Conservation (phyloP, 2,797 vertebrate genomes). For the Geotria australis region DNA sequence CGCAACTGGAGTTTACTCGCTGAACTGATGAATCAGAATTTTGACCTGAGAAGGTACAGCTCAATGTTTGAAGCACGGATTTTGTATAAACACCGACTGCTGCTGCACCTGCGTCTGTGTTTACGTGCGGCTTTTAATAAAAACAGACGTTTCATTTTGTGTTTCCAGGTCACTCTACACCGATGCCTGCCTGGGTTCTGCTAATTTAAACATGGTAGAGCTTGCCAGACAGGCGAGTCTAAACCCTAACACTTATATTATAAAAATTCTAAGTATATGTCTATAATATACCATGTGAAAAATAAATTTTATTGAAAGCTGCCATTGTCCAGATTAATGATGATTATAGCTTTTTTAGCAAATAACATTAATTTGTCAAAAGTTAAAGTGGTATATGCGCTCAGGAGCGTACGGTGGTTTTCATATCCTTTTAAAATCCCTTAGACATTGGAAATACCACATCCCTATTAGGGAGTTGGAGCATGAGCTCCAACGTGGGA, state of each 20-base stretch:
- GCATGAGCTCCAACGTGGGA: too few relatives aligned
- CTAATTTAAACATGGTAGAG: slow-evolving; percentile 31
- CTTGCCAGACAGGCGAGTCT: slow-evolving; percentile 20
- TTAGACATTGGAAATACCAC: too few relatives aligned
- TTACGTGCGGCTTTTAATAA: neutral
- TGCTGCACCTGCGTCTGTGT: neutral
- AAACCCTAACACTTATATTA: neutral
- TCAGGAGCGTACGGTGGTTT: too few relatives aligned
- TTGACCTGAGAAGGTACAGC: slow-evolving; percentile 23
- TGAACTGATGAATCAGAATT: slow-evolving; percentile 32
- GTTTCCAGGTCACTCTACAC: slow-evolving; percentile 21
- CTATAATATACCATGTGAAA: neutral
- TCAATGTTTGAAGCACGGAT: neutral
- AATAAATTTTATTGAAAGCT: neutral
- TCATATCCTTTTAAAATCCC: too few relatives aligned
- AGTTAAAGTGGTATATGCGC: too few relatives aligned
- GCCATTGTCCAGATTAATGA: neutral
- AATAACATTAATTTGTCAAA: too few relatives aligned
- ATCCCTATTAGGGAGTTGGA: too few relatives aligned
- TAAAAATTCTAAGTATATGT: neutral
- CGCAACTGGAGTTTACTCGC: slow-evolving; percentile 18
- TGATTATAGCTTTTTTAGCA: too few relatives aligned
- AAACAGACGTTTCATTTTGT: neutral
- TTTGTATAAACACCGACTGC: neutral
- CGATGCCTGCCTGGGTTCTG: slow-evolving; percentile 24